phyloP scores from a whole-genome alignment of 2,113 vertebrate species.

The Atlantisia rogersi region DNA sequence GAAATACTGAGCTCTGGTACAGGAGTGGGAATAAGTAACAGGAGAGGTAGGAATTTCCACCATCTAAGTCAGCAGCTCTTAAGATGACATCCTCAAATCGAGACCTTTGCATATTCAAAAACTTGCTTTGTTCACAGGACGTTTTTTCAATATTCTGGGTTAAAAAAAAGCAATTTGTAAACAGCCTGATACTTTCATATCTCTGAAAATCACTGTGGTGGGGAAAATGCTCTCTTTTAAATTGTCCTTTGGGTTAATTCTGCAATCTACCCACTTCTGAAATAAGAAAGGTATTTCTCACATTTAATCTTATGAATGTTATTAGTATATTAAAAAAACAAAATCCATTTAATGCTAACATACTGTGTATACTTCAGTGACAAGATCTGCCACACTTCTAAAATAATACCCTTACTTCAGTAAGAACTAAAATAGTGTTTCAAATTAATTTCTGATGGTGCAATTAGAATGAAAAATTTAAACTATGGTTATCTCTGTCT shows the following conservation, averaged over 20 bases:
- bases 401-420: not conserved
- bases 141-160: not conserved
- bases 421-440: not conserved
- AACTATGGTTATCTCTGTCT: not conserved
- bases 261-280: not conserved
- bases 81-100: not conserved
- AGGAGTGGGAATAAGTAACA: not conserved
- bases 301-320: not conserved
- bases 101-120: not conserved
- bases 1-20: not conserved
- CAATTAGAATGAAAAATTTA: not conserved
- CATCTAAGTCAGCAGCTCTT: not conserved
- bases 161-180: not conserved
- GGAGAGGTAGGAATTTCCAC: not conserved
- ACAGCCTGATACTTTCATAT: not conserved
- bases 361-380: not conserved
- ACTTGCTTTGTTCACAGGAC: not conserved
- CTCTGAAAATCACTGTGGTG: not conserved
- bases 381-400: not conserved
- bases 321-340: not conserved
- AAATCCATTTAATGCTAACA: not conserved
- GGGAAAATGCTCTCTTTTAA: not conserved
- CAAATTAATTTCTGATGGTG: not conserved
- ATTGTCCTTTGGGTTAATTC: not conserved
- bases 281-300: not conserved